phyloP scores from a whole-genome alignment of 2,797 vertebrate genomes.

The Buceros bicornis region DNA sequence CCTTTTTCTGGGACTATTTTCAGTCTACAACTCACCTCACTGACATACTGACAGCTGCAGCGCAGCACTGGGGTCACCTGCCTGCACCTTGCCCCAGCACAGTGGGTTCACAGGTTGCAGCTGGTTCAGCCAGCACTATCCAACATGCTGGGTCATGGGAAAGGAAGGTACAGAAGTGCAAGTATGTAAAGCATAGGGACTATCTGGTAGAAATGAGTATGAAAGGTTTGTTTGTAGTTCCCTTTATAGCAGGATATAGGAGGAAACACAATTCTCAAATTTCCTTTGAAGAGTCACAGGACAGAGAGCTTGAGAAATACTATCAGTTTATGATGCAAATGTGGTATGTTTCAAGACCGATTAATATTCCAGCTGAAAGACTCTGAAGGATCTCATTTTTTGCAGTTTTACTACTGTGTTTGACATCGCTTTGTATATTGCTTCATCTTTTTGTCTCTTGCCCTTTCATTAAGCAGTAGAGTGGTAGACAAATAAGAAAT shows the following conservation, averaged over 20 bases:
- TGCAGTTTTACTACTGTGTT: not conserved
- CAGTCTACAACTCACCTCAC: not conserved
- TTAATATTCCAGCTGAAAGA: not conserved
- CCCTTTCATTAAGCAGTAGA: not conserved
- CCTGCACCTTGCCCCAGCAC: fast-evolving
- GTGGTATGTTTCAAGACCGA: not conserved
- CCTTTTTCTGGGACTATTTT: not conserved
- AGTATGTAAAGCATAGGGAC: not conserved
- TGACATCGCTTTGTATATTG: not conserved
- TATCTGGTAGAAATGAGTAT: not conserved
- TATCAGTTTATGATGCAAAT: not conserved
- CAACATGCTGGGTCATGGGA: fast-evolving
- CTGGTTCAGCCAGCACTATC: not conserved
- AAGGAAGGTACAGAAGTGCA: too few relatives aligned
- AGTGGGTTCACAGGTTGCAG: not conserved
- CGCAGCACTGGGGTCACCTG: not conserved
- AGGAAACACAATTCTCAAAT: not conserved
- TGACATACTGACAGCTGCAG: fast-evolving
- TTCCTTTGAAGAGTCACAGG: not conserved
- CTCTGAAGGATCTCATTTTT: not conserved
- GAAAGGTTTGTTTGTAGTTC: not conserved
- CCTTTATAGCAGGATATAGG: too few relatives aligned
- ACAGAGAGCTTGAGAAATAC: not conserved
- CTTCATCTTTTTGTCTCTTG: not conserved
- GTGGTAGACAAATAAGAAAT: not conserved